A percentile compares a stretch with the other conserved stretches of the same genome.
Evolutionary conservation across 2,113 vertebrate genomes (phyloP).

Genomic region (Sitta europaea): DNA sequence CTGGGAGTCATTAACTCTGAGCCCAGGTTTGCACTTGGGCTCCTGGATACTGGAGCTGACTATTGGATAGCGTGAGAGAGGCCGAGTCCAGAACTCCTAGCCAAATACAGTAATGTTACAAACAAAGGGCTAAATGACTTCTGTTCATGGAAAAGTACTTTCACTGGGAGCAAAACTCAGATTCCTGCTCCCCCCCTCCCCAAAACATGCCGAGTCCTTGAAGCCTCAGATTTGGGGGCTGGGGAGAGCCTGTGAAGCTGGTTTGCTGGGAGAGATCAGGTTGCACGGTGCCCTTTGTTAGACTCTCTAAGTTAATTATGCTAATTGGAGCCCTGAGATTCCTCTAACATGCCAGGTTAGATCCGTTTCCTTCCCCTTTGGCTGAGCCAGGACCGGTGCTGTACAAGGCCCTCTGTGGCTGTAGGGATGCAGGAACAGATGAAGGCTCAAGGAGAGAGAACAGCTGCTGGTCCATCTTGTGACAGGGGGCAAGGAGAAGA

Average conservation of each 20-base stretch:
- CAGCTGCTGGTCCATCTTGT: background rate
- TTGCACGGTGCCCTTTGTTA: conserved; percentile 69
- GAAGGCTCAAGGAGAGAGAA: background rate
- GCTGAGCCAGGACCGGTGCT: fast-evolving
- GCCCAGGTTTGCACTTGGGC: background rate
- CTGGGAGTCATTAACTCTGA: conserved; percentile 32
- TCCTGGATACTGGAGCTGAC: background rate
- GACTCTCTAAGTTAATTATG: conserved; percentile 69
- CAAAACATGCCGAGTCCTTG: background rate
- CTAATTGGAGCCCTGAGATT: conserved; percentile 65
- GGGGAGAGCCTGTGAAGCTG: conserved; percentile 49
- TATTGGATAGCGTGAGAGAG: background rate
- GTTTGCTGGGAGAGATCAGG: conserved; percentile 69
- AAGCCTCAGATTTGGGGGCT: conserved; percentile 18
- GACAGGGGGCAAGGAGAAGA: background rate
- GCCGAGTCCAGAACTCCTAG: background rate
- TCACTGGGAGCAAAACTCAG: background rate
- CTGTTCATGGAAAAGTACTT: conserved; percentile 31
- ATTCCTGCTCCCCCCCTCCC: background rate
- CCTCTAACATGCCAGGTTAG: conserved; percentile 30
- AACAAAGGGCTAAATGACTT: conserved; percentile 28
- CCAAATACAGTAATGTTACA: conserved; percentile 26
- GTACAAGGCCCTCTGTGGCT: background rate
- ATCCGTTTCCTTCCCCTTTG: background rate
- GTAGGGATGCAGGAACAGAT: background rate